Evolutionary conservation across 2,797 vertebrate species (phyloP).

Genomic region (Paguma larvata): DNA sequence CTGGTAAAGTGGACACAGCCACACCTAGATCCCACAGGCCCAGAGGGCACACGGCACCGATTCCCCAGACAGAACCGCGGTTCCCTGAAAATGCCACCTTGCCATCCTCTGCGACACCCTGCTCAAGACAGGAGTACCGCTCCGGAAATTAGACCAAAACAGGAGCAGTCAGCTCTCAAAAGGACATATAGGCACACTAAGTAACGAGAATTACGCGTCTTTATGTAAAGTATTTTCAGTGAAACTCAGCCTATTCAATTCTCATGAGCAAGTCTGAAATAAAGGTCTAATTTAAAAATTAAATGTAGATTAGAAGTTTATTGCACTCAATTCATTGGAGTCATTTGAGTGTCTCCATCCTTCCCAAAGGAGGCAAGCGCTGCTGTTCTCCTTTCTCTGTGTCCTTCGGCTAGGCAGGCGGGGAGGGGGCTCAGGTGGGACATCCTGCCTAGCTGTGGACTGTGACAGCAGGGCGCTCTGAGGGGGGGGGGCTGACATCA

Average conservation of each 20-base stretch:
- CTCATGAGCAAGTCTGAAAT: slow-evolving; percentile 63
- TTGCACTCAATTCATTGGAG: neutral
- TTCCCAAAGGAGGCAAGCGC: neutral
- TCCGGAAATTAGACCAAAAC: slow-evolving; percentile 47
- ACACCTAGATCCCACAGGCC: neutral
- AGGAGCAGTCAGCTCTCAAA: slow-evolving; percentile 67
- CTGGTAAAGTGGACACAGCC: neutral
- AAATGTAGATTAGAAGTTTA: neutral
- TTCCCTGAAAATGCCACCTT: neutral
- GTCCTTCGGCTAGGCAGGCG: neutral
- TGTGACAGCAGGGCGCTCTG: neutral
- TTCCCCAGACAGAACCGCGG: slow-evolving; percentile 2
- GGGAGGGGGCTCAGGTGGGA: accelerated
- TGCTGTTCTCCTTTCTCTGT: accelerated
- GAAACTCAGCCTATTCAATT: slow-evolving; percentile 1
- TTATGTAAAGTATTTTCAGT: slow-evolving; percentile 54
- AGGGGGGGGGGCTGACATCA: too few relatives aligned
- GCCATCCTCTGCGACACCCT: slow-evolving; percentile 38
- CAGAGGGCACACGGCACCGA: neutral
- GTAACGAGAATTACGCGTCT: slow-evolving; percentile 59
- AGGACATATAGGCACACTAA: slow-evolving; percentile 63
- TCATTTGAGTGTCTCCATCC: neutral
- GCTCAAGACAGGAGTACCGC: slow-evolving; percentile 50
- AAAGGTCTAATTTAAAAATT: slow-evolving; percentile 34
- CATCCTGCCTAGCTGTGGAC: too few relatives aligned